Base-by-base conservation (phyloP, 2,888 invertebrate species). In the Drosophila infuscata region DNA sequence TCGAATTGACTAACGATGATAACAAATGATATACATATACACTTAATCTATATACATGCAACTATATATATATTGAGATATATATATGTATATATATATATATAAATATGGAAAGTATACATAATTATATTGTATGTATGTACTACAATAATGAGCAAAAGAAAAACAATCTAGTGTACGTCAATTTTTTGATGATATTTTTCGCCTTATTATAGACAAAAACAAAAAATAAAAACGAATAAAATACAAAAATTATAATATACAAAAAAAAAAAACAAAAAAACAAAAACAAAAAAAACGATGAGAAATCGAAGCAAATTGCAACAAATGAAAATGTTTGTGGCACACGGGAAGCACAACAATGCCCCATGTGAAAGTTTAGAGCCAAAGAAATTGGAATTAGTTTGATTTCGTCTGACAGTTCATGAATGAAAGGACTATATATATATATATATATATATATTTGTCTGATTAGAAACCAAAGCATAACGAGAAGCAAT, bases 151-250 rank as follows among this genome's bases (percentile, higher is more conserved):
- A 83, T 71, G 79, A 83, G 80, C 76, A 85, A 81, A 73, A 77
- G 69, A 75, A 82, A 90, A 84, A 90, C 91, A 91, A 91, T 92
- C 90, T 91, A 91, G 91, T 91, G 91, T 92, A 91, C 89, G 92
- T 91, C 91, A 91, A 92, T 92, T 91, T 91, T 91, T 92, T 91
- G 88, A 92, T 92, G 92, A 91, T 92, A 91, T 91, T 91, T 92
- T 92, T 91, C 91, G 91, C 91, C 91, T 91, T 91, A 90, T 88
- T 82, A 84, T 85, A 84, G 79, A 84, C 81, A 83, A 86, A 70
- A 76, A 73, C 54, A 60, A 66, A 68, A 68, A 52, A 8, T 29
- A 56, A 12, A 32, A 56, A 59, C 64, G 71, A 64, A 29, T 7
- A 38, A 36, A 43, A 64, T 38, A 43, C 57, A 70, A 46, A 46